Base-by-base conservation (phyloP, 2,113 vertebrate species). In the Cettia cetti region DNA sequence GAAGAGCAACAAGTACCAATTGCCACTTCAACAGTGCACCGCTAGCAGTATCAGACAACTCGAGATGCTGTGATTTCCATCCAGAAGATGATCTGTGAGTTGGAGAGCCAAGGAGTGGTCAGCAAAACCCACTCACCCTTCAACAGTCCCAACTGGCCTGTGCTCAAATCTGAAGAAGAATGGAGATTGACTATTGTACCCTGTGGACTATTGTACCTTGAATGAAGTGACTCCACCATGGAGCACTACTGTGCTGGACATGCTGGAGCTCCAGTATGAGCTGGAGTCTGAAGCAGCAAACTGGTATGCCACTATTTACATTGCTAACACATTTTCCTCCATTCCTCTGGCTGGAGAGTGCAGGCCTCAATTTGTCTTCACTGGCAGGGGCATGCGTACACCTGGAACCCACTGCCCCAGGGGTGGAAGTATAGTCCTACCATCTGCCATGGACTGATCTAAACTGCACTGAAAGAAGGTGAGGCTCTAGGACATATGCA, bases 101-200 rank as follows among this genome's bases (percentile, higher is more conserved):
- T n/a, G 31, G 31, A 22, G 31, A 57, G 21, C 33, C 56, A 57
- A 57, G 56, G 74, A 35, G 16, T 39, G 44, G 12, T 61, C n/a
- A 76, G n/a, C 9, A 76, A 76, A 10, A 5, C 44, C 15, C 44
- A 31, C 28, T 49, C 56, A 76, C 21, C 28, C 15, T 49, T 49
- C 20, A 47, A 47, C 27, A 76, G 20, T 1, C 56, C 44, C 12
- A 60, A 49, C 3, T 76, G 35, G 28, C 44, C 21, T 49, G n/a
- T 76, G 16, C 1, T 0, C 5, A 76, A 26, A 1, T 49, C n/a
- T 39, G 44, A 77, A 1, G 2, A 9, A 15, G 56, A 60, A 15
- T 31, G 28, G 44, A 47, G 56, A 37, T 3, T 31, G n/a, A 31
- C n/a, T 11, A 42, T 42, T 42, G 13, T 42, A 42, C 40, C 40